Conservation (phyloP, 2,888 invertebrate genomes). For the Rhingia rostrata region DNA sequence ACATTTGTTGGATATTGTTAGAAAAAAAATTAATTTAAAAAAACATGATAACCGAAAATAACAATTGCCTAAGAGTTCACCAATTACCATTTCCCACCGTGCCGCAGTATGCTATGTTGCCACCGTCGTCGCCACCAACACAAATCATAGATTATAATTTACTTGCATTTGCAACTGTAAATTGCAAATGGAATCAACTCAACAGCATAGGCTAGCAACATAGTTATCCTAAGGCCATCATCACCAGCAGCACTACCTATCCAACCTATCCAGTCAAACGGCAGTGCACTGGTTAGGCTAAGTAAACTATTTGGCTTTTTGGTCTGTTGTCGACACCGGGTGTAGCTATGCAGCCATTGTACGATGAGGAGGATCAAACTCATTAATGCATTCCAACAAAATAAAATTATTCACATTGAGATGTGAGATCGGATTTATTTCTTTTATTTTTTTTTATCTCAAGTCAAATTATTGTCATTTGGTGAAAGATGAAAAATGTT, state of each 20-base stretch:
- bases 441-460: neutral
- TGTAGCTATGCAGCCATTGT: constrained; percentile 16
- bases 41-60: constrained; percentile 49
- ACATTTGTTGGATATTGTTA: constrained; percentile 25
- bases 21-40: constrained; percentile 44
- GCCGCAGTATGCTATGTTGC: neutral
- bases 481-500: neutral
- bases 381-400: constrained; percentile 54
- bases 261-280: neutral
- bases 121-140: constrained; percentile 41
- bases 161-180: constrained; percentile 58
- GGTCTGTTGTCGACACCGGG: constrained; percentile 45
- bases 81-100: constrained; percentile 59
- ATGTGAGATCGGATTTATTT: constrained; percentile 5
- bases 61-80: constrained; percentile 62
- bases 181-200: constrained; percentile 63
- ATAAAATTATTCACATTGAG: constrained; percentile 37
- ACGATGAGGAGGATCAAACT: constrained; percentile 46
- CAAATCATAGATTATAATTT: constrained; percentile 55
- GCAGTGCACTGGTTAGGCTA: constrained; percentile 23
- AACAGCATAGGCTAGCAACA: constrained; percentile 36
- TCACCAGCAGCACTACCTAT: constrained; percentile 8
- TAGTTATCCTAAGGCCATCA: constrained; percentile 72
- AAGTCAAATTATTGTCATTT: constrained; percentile 8
- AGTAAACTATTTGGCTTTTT: constrained; percentile 57